Evolutionary conservation across 2,888 invertebrate species (phyloP).

Genomic region (Drosophila sordidapex): DNA sequence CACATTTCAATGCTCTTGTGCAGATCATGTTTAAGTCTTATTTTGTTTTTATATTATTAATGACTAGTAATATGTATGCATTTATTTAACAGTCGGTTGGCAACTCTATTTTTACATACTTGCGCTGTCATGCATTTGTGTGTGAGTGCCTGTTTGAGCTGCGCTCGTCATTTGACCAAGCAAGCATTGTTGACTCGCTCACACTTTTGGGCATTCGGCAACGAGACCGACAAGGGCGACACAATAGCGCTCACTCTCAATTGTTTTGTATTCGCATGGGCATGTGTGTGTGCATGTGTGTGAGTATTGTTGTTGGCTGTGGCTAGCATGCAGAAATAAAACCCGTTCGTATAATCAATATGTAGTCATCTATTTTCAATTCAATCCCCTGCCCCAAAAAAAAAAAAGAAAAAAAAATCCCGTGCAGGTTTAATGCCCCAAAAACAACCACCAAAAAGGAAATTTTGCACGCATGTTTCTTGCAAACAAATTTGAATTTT

Average conservation of each 20-base stretch:
- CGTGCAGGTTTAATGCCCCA: constrained; percentile 58
- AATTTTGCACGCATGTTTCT: constrained; percentile 64
- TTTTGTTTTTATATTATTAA: background rate
- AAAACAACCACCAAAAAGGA: constrained; percentile 46
- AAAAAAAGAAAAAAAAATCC: background rate
- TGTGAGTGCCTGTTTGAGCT: constrained; percentile 11
- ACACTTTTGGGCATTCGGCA: constrained; percentile 9
- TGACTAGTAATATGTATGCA: constrained; percentile 19
- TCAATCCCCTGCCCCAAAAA: constrained; percentile 18
- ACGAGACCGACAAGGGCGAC: constrained; percentile 32
- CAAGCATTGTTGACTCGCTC: constrained; percentile 37
- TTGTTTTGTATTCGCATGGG: constrained; percentile 38
- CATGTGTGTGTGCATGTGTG: constrained; percentile 22
- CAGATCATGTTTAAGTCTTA: background rate
- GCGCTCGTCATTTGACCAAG: constrained; percentile 32
- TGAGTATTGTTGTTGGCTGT: constrained; percentile 40
- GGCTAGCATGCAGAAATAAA: constrained; percentile 59
- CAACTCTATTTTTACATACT: constrained; percentile 43
- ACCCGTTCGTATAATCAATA: constrained; percentile 77
- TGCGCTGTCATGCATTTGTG: constrained; percentile 29
- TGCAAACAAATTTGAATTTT: constrained; percentile 34
- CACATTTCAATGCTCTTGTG: background rate
- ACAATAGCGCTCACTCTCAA: constrained; percentile 32
- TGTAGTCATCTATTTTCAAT: constrained; percentile 70
- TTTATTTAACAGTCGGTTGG: constrained; percentile 26